Conservation (phyloP, 2,113 vertebrate genomes). For the Enhydra lutris region DNA sequence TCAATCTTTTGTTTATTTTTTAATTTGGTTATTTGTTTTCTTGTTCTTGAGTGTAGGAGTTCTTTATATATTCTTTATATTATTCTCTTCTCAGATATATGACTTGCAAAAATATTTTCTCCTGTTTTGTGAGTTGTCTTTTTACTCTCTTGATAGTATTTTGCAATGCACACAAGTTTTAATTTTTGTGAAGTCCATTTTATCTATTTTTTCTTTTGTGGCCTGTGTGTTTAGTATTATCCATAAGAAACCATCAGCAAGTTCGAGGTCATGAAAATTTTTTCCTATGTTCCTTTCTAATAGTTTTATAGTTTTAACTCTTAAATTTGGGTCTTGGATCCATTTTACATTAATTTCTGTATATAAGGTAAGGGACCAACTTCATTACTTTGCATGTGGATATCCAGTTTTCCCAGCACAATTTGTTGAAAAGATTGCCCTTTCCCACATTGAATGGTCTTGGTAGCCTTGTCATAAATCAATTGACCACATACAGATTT, state of each 20-base stretch:
- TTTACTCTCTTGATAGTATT: neutral
- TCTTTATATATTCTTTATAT: neutral
- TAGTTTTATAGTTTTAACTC: neutral
- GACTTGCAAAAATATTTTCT: neutral
- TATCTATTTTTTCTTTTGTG: neutral
- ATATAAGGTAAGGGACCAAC: neutral
- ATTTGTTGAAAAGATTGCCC: neutral
- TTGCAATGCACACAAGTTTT: neutral
- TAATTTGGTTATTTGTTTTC: neutral
- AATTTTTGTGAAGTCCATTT: neutral
- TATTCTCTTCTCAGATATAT: neutral
- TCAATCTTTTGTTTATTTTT: neutral
- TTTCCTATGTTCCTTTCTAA: neutral
- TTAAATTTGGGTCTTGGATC: neutral
- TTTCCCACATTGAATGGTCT: neutral
- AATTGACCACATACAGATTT: neutral
- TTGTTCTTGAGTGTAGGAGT: neutral
- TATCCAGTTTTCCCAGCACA: neutral
- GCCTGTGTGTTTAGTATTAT: neutral
- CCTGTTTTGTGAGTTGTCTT: neutral
- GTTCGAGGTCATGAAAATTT: neutral
- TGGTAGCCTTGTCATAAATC: neutral
- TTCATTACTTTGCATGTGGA: neutral
- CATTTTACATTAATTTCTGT: neutral
- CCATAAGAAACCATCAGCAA: conserved; percentile 12